phyloP scores from a whole-genome alignment of 2,113 vertebrate genomes.

The Pardalotus punctatus region DNA sequence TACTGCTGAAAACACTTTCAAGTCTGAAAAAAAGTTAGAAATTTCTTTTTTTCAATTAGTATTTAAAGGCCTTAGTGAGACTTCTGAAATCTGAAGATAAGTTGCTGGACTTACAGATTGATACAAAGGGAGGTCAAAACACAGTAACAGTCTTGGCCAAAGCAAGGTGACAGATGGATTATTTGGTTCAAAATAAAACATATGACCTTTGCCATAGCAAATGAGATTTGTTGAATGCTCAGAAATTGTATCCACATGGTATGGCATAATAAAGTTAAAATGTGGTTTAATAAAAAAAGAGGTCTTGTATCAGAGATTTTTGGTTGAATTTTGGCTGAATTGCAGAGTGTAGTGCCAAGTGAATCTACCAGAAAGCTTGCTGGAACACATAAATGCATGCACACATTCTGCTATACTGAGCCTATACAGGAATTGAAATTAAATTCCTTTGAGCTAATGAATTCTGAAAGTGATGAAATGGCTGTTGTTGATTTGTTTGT shows the following conservation, averaged over 20 bases:
- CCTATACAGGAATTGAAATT: background rate
- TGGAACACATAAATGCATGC: background rate
- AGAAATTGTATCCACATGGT: background rate
- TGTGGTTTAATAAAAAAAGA: background rate
- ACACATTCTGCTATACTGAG: background rate
- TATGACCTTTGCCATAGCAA: background rate
- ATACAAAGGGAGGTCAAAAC: background rate
- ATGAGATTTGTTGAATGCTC: background rate
- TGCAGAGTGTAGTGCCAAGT: background rate
- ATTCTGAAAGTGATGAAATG: slow-evolving; percentile 8
- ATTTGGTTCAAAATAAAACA: slow-evolving; percentile 6
- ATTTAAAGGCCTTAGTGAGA: background rate
- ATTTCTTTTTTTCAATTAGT: background rate
- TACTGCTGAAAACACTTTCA: background rate
- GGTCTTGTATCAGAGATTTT: background rate
- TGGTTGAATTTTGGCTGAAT: background rate
- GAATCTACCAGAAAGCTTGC: background rate
- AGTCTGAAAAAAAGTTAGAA: background rate
- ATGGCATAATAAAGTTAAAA: background rate
- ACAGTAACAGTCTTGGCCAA: background rate
- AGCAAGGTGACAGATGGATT: background rate
- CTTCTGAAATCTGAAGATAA: background rate
- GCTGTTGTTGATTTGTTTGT: slow-evolving; percentile 13
- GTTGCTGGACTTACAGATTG: background rate
- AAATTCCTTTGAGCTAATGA: background rate